phyloP scores from a whole-genome alignment of 2,113 vertebrate genomes.

The Entosphenus tridentatus region DNA sequence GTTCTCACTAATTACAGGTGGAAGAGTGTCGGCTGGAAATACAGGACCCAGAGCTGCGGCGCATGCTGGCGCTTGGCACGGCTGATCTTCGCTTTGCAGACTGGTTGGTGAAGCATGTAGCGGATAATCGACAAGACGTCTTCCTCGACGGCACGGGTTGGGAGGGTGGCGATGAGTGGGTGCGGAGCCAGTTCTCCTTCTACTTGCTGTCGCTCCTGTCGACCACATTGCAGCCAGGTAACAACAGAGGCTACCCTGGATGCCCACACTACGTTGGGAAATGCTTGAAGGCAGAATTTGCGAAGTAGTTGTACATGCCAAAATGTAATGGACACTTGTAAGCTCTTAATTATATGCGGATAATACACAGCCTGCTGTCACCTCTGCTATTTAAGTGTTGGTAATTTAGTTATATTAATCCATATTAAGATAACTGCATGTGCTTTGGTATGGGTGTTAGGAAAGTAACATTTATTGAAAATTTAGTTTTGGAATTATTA shows the following conservation, averaged over 20 bases:
- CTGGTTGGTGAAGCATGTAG: slow-evolving; percentile 71
- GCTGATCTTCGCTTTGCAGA: slow-evolving; percentile 83
- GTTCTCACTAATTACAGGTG: slow-evolving; percentile 26
- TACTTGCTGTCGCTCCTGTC: slow-evolving; percentile 69
- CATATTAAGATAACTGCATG: too few relatives aligned
- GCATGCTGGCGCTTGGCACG: slow-evolving; percentile 52
- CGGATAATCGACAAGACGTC: slow-evolving; percentile 73
- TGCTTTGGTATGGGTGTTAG: too few relatives aligned
- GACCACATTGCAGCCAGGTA: slow-evolving; percentile 52
- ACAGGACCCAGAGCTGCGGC: slow-evolving; percentile 66
- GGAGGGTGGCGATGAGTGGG: slow-evolving; percentile 98
- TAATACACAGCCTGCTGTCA: neutral
- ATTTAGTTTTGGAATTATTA: too few relatives aligned
- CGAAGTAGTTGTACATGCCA: neutral
- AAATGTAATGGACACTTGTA: neutral
- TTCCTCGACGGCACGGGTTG: slow-evolving; percentile 92
- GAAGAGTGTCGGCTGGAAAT: slow-evolving; percentile 61
- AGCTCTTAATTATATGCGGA: neutral
- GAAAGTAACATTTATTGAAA: too few relatives aligned
- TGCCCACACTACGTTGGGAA: neutral
- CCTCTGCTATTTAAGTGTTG: neutral
- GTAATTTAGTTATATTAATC: neutral
- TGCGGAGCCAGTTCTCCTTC: slow-evolving; percentile 70
- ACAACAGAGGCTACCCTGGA: slow-evolving; percentile 2
- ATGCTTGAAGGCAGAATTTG: neutral